Conservation (phyloP, 2,888 invertebrate species). For the Rhingia campestris region DNA sequence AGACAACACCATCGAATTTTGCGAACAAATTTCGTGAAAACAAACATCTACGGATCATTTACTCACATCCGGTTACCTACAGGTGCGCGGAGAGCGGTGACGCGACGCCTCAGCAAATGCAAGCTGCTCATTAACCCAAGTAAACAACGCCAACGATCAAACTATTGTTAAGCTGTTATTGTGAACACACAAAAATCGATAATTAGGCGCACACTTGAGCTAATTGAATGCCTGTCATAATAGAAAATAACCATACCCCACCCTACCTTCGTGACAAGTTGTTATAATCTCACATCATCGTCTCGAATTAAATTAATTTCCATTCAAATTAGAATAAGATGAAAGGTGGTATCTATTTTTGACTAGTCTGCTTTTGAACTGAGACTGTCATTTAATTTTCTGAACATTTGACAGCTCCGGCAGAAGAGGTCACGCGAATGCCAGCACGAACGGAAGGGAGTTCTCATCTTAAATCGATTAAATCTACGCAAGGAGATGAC, state of each 20-base stretch:
- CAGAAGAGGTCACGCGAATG: background rate
- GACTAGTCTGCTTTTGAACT: constrained; percentile 21
- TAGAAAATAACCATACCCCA: constrained; percentile 39
- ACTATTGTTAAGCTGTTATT: constrained; percentile 46
- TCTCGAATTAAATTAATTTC: constrained; percentile 45
- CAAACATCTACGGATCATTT: constrained; percentile 34
- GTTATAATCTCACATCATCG: constrained; percentile 40
- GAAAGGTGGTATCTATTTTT: background rate
- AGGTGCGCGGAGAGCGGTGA: too few relatives aligned
- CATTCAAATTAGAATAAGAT: constrained; percentile 3
- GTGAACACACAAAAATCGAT: constrained; percentile 50
- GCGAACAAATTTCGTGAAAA: constrained; percentile 46
- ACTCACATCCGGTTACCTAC: constrained; percentile 11
- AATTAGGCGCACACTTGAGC: constrained; percentile 73
- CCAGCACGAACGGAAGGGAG: constrained; percentile 51
- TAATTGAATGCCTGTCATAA: constrained; percentile 65
- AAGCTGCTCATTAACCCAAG: constrained; percentile 73
- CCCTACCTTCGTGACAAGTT: constrained; percentile 9
- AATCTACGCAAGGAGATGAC: constrained; percentile 48
- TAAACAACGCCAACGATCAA: constrained; percentile 64
- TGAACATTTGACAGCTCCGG: constrained; percentile 39
- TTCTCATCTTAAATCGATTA: constrained; percentile 62
- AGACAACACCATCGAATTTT: constrained; percentile 30
- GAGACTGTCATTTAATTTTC: constrained; percentile 50
- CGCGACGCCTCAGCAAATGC: constrained; percentile 31